Evolutionary conservation across 1,140 invertebrate species (phyloP).

Genomic region (Halictus rubicundus): DNA sequence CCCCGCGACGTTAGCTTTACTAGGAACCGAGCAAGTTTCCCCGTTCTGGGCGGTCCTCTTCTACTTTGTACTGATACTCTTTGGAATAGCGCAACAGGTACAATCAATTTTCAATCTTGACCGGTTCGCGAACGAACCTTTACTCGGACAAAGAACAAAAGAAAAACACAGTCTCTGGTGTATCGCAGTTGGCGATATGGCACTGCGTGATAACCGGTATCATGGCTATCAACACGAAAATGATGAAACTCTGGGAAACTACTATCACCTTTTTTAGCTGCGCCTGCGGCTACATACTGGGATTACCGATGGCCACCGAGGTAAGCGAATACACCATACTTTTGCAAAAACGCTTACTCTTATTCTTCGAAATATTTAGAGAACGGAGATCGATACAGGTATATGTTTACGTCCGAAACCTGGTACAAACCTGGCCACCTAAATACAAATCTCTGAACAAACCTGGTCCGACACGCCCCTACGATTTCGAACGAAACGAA

Average conservation of each 20-base stretch:
- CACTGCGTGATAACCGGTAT: constrained; percentile 91
- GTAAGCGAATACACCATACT: constrained; percentile 78
- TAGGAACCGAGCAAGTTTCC: constrained; percentile 86
- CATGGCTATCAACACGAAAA: constrained; percentile 87
- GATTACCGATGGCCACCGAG: constrained; percentile 93
- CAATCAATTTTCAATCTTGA: not conserved
- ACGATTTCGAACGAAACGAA: not conserved
- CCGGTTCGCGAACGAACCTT: too few species aligned
- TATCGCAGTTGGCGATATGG: constrained; percentile 86
- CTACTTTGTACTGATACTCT: constrained; percentile 91
- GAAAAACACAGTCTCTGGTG: not conserved
- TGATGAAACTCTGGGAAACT: constrained; percentile 89
- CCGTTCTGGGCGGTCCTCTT: constrained; percentile 93
- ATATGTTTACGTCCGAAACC: too few species aligned
- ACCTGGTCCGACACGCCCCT: not conserved
- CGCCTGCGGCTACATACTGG: constrained; percentile 90
- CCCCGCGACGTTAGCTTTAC: constrained; percentile 89
- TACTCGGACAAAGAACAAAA: too few species aligned
- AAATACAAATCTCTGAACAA: not conserved
- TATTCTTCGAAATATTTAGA: too few species aligned
- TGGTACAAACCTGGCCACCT: too few species aligned
- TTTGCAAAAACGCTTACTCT: too few species aligned
- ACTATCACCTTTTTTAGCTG: constrained; percentile 93
- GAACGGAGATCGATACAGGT: too few species aligned
- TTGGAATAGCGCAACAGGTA: constrained; percentile 92